Percentiles rank a stretch among this genome's conserved stretches.
phyloP scores from a whole-genome alignment of 1,140 invertebrate genomes.

The Calosoma granatense region DNA sequence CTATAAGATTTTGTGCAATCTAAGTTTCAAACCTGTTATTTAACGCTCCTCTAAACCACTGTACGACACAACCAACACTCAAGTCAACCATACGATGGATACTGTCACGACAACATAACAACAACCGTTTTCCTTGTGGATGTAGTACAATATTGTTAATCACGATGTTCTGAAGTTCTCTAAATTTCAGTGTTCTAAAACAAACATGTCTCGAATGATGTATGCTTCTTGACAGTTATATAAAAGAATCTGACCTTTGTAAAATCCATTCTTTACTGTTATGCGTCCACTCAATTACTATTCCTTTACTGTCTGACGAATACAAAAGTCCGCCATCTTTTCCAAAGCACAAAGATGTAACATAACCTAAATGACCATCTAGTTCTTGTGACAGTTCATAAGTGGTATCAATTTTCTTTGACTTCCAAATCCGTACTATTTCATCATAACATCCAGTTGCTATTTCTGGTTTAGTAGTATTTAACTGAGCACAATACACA shows the following conservation, averaged over 20 bases:
- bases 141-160: slow-evolving; percentile 25
- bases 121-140: slow-evolving; percentile 16
- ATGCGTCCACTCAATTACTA: slow-evolving; percentile 20
- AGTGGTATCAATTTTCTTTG: slow-evolving; percentile 8
- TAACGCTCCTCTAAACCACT: slow-evolving; percentile 11
- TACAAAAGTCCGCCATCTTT: slow-evolving; percentile 19
- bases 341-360: slow-evolving; percentile 22
- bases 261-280: slow-evolving; percentile 3
- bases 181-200: slow-evolving; percentile 16
- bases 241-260: neutral
- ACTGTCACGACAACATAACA: slow-evolving; percentile 19
- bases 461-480: slow-evolving; percentile 15
- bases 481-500: slow-evolving; percentile 21
- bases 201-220: slow-evolving; percentile 17
- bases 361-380: slow-evolving; percentile 20
- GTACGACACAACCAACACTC: slow-evolving; percentile 12
- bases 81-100: slow-evolving; percentile 19
- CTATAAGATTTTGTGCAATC: neutral
- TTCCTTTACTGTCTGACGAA: slow-evolving; percentile 19
- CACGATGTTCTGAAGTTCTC: slow-evolving; percentile 17
- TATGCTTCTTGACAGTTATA: neutral
- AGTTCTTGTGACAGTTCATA: slow-evolving; percentile 20
- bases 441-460: slow-evolving; percentile 22
- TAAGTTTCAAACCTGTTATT: slow-evolving; percentile 12
- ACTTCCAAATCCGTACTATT: slow-evolving; percentile 19